Evolutionary conservation across 2,888 invertebrate species (phyloP).

Genomic region (Trachelus iudaicus): DNA sequence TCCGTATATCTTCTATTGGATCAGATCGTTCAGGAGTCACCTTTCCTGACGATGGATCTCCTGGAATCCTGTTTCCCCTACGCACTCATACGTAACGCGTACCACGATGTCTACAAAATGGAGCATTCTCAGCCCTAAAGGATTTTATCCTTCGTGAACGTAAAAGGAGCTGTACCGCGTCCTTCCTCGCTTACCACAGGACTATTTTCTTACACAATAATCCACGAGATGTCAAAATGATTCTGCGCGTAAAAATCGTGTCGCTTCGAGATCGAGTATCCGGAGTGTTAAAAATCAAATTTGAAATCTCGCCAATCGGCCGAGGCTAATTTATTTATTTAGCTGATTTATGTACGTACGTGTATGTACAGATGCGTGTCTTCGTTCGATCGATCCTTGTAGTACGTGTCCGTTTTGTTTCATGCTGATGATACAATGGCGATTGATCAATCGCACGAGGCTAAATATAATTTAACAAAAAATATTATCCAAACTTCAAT

Average conservation of each 20-base stretch:
- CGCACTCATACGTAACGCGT: constrained; percentile 96
- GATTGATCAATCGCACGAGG: not conserved
- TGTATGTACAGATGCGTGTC: not conserved
- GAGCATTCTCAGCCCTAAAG: constrained; percentile 73
- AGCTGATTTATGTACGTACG: not conserved
- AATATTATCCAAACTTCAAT: not conserved
- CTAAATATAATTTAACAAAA: not conserved
- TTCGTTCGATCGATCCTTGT: not conserved
- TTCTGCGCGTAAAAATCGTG: not conserved
- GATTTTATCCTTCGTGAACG: not conserved
- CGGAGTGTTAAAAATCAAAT: not conserved
- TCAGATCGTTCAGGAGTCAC: constrained; percentile 97
- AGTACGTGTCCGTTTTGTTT: not conserved
- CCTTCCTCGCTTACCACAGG: not conserved
- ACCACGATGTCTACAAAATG: constrained; percentile 94
- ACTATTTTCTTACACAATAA: not conserved
- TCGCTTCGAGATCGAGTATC: not conserved
- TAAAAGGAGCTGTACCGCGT: not conserved
- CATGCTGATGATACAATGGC: not conserved
- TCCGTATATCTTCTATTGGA: constrained; percentile 96
- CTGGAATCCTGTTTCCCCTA: constrained; percentile 99
- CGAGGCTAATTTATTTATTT: not conserved
- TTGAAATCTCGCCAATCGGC: not conserved
- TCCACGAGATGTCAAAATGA: not conserved
- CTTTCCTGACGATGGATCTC: constrained; percentile 98